Evolutionary conservation across 92 coral and sea anemone species (phyloP), one percentile per base, ranked within the genome.

Genomic region (Porites cylindrica): DNA sequence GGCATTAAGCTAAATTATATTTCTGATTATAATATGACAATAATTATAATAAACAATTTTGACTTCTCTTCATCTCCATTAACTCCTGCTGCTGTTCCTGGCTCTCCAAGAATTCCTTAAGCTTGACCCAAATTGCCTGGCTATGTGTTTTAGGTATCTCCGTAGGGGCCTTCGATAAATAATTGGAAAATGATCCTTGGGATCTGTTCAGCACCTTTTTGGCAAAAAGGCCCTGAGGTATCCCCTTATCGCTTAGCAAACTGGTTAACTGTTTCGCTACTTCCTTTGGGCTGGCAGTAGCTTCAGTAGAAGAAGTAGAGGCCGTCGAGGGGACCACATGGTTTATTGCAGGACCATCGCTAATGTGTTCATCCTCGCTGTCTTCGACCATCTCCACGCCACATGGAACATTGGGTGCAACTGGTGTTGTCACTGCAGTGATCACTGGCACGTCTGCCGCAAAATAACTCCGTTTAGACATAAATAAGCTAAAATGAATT

Each of bases 41-140:
- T 59, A 77, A 77, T 59, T 54, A 24, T 23, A 60, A 6, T 29
- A 77, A 77, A 51, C 61, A 51, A 43, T 51, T 50, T 50, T 72
- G n/a, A 72, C 77, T 72, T 72, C 21, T 51, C 61, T 51, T 76
- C 80, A 76, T 56, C 80, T 76, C 66, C 80, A 76, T 76, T 23
- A 76, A 58, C 61, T 76, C 67, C 80, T 77, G 53, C 81, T 77
- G 56, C 69, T 77, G 69, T 60, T 77, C 69, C 69, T 77, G 19
- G 70, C 81, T 77, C 24, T 62, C 81, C 10, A 77, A 32, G 81
- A 59, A 59, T 6, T 77, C 68, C 8, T n/a, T 72, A 6, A 72
- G 8, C 60, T 50, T 72, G 12, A 9, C 8, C 77, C 77, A 72
- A 18, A 72, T 72, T 72, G 18, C 29, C 26, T 17, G 60, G 61